Evolutionary conservation across 2,113 vertebrate species (phyloP), one percentile per base, ranked within the genome.

Genomic region (Uropsilus gracilis): DNA sequence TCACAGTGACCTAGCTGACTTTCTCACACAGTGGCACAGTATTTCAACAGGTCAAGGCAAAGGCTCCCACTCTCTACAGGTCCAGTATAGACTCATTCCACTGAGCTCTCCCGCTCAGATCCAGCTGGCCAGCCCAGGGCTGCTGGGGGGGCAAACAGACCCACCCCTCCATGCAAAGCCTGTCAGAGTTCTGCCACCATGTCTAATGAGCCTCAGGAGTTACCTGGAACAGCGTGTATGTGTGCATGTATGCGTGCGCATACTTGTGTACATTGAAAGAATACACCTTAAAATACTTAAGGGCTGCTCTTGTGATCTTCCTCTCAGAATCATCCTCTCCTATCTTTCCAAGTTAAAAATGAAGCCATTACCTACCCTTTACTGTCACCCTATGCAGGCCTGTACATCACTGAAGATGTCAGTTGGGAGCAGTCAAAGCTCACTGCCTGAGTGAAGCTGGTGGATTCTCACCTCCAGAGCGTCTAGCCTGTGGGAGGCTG

Each of bases 81-180:
- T 16, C 10, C 37, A 39, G 16, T 4, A 3, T 14, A 26, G 68
- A 50, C 46, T 75, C 50, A 53, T 34, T 75, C 30, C 37, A 39
- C 5, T 28, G 48, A 22, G 6, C 34, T 71, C 8, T 12, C 10
- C 17, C 20, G 1, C 59, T 18, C 46, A 63, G 26, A 37, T 17
- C 5, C 10, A 37, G 2, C 22, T 55, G 53, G 46, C 20, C 20
- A 39, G 32, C 6, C 22, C 24, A 63, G 17, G 63, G 11, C 61
- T 61, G 63, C 0, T 0, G 34, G 66, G 10, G 59, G 24, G 3
- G 1, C 0, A 57, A 16, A 42, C 2, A 50, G n/a, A 6, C 14
- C 13, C 48, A 2, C 20, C 13, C 59, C 17, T 77, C 64, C 1
- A 4, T 5, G 5, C 5, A 6, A 63, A 26, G 6, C 2, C 4